These are phyloP conservation scores for Laterallus jamaicensis DNA, from an alignment of 2,113 vertebrate genomes.

Conservation along the genomic window DNA sequence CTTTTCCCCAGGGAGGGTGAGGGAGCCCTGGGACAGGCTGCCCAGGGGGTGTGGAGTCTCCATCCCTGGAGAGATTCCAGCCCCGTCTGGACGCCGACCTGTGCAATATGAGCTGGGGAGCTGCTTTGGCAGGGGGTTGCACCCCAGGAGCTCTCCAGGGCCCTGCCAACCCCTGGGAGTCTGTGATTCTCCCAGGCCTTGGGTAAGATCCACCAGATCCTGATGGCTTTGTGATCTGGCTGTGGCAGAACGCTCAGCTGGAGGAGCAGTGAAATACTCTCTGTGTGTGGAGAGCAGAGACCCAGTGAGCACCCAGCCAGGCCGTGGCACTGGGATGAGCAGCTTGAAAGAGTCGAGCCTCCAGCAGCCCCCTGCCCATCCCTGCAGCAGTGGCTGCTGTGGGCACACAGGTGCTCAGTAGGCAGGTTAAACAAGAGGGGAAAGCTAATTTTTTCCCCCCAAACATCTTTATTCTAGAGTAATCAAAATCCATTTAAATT, in stretches of 20 bases:
- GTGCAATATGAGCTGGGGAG: too few relatives aligned
- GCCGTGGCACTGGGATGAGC: not conserved
- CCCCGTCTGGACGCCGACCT: too few relatives aligned
- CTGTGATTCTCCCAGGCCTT: not conserved
- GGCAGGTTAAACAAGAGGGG: not conserved
- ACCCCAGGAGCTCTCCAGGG: too few relatives aligned
- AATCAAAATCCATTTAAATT: not conserved
- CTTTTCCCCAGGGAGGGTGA: too few relatives aligned
- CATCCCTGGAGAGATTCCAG: too few relatives aligned
- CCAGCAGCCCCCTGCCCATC: not conserved
- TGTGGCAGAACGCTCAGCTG: not conserved
- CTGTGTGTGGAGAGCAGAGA: not conserved
- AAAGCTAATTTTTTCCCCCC: not conserved
- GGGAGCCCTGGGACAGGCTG: too few relatives aligned
- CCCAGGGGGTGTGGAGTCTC: too few relatives aligned
- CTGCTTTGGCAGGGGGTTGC: too few relatives aligned
- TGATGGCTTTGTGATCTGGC: not conserved
- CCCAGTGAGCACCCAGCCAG: fast-evolving
- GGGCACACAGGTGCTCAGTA: not conserved
- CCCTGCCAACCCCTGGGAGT: too few relatives aligned
- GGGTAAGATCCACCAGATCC: not conserved
- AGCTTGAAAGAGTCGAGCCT: not conserved
- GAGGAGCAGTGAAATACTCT: not conserved
- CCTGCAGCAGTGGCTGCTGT: not conserved
- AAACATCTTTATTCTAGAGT: not conserved